These are phyloP conservation scores for Climacteris rufus DNA, from an alignment of 2,113 vertebrate genomes.

Conservation along the genomic window DNA sequence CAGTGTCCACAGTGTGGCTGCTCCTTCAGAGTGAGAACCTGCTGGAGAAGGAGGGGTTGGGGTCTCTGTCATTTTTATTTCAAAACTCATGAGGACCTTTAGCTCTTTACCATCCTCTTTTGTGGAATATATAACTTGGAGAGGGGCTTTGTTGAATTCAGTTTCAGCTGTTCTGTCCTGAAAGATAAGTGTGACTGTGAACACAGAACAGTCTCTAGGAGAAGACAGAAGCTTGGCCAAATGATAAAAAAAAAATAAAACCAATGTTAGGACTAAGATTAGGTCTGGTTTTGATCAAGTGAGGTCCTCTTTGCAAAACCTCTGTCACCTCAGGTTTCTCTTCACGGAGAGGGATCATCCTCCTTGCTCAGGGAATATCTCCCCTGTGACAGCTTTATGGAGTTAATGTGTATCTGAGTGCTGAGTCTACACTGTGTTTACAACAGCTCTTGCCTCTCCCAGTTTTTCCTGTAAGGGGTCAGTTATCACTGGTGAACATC, in stretches of 20 bases:
- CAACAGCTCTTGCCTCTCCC: neutral
- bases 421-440: neutral
- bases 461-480: slow-evolving; percentile 15
- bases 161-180: neutral
- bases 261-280: neutral
- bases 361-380: accelerated
- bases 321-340: neutral
- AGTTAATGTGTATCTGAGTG: neutral
- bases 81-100: neutral
- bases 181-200: neutral
- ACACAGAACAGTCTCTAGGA: neutral
- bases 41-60: neutral
- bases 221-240: neutral
- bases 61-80: neutral
- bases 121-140: neutral
- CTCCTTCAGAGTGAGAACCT: neutral
- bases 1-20: accelerated
- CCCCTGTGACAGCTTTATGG: neutral
- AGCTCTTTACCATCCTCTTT: neutral
- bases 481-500: slow-evolving; percentile 34
- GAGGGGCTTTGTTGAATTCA: neutral
- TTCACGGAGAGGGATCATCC: neutral
- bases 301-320: neutral
- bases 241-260: neutral
- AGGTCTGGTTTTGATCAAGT: neutral